phyloP scores from a whole-genome alignment of 2,113 vertebrate species.

The Nibea coibor region DNA sequence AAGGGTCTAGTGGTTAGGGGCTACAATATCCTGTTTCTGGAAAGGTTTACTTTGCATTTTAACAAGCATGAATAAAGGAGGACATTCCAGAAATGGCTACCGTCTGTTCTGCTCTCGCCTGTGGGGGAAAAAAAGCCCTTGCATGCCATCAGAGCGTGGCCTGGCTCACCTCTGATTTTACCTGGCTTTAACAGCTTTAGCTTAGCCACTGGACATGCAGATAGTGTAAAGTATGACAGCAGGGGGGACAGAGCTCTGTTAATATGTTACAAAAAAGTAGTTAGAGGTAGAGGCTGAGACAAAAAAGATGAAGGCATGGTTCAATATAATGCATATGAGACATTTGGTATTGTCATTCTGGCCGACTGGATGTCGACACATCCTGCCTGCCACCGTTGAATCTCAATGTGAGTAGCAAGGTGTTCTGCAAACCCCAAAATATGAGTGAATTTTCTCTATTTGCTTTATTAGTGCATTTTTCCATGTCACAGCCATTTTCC shows the following conservation, averaged over 20 bases:
- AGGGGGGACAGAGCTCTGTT: conserved; percentile 19
- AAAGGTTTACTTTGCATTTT: conserved; percentile 84
- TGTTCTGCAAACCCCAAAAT: conserved; percentile 51
- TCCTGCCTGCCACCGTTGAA: conserved; percentile 19
- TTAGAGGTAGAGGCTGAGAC: conserved; percentile 9
- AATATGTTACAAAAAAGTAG: conserved; percentile 17
- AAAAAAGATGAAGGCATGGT: conserved; percentile 22
- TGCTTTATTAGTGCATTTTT: conserved; percentile 57
- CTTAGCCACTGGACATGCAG: conserved; percentile 57
- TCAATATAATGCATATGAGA: conserved; percentile 31
- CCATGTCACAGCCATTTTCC: conserved; percentile 51
- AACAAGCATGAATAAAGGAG: conserved; percentile 83
- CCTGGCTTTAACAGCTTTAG: conserved; percentile 69
- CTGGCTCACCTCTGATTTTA: conserved; percentile 72
- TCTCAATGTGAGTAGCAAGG: conserved; percentile 32
- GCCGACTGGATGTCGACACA: conserved; percentile 26
- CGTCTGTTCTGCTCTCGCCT: conserved; percentile 75
- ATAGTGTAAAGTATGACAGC: conserved; percentile 30
- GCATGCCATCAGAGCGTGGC: conserved; percentile 74
- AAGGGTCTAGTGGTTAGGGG: conserved; percentile 78
- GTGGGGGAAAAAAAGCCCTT: conserved; percentile 59
- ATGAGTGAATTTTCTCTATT: conserved; percentile 53
- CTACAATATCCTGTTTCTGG: conserved; percentile 85
- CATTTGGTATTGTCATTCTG: conserved; percentile 4
- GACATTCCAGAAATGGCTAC: conserved; percentile 84